phyloP scores from a whole-genome alignment of 2,888 invertebrate genomes.

The Chloroclystis v-ata region DNA sequence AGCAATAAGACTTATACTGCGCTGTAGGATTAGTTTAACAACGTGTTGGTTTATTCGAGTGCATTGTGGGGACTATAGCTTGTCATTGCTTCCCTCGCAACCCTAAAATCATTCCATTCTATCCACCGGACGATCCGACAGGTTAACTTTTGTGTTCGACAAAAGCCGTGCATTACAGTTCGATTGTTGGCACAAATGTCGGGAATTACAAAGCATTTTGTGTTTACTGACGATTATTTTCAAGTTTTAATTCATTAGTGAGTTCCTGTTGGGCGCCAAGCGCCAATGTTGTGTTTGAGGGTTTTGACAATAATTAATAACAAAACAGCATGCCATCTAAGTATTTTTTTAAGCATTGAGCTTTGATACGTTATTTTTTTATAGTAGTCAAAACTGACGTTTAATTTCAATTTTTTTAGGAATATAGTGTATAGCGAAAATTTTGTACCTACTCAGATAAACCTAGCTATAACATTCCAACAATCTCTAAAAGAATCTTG shows the following conservation, averaged over 20 bases:
- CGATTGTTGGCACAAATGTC: conserved; percentile 76
- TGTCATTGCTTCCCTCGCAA: conserved; percentile 76
- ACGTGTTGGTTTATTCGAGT: conserved; percentile 40
- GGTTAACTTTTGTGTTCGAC: conserved; percentile 75
- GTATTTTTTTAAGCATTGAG: no score
- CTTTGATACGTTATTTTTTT: no score
- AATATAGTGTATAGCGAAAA: no score
- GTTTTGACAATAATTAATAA: background rate
- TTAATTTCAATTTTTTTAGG: no score
- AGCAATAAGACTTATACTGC: conserved; percentile 32
- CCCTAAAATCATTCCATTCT: conserved; percentile 75
- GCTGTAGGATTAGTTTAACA: conserved; percentile 18
- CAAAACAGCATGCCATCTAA: background rate
- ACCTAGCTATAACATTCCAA: no score
- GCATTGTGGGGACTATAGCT: conserved; percentile 64
- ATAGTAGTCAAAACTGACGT: no score
- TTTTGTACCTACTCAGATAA: no score
- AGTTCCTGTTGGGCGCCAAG: conserved; percentile 34
- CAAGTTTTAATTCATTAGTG: conserved; percentile 44
- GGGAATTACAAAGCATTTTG: conserved; percentile 69
- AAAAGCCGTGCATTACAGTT: conserved; percentile 72
- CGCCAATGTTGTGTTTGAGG: conserved; percentile 7
- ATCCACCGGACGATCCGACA: conserved; percentile 67
- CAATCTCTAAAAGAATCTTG: no score
- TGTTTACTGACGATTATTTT: conserved; percentile 54